phyloP scores from a whole-genome alignment of 2,888 invertebrate species.

The Neoitamus cyanurus region DNA sequence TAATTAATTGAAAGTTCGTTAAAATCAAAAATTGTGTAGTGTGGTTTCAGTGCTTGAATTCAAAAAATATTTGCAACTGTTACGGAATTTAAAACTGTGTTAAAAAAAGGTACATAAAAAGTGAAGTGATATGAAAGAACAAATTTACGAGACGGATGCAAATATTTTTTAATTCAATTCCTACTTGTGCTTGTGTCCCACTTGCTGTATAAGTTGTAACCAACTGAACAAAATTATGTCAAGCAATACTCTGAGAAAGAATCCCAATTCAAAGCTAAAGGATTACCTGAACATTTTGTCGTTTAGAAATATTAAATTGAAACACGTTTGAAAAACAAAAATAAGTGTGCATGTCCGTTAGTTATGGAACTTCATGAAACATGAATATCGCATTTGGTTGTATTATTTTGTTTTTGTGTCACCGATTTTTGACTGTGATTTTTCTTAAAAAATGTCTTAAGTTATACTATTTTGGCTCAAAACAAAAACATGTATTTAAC shows the following conservation, averaged over 20 bases:
- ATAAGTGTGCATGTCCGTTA: conserved; percentile 25
- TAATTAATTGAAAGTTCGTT: not conserved
- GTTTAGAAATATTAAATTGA: conserved; percentile 61
- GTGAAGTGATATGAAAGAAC: not conserved
- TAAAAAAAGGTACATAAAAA: not conserved
- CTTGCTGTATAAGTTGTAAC: conserved; percentile 59
- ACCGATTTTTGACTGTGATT: not conserved
- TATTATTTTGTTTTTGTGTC: not conserved
- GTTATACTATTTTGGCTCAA: not conserved
- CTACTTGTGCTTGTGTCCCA: conserved; percentile 60
- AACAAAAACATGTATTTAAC: not conserved
- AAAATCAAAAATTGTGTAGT: conserved; percentile 55
- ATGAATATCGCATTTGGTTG: conserved; percentile 63
- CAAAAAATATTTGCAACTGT: conserved; percentile 49
- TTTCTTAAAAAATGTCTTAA: not conserved
- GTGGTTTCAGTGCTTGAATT: conserved; percentile 55
- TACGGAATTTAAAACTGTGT: not conserved
- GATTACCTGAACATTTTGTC: not conserved
- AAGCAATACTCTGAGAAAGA: not conserved
- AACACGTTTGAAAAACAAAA: conserved; percentile 64
- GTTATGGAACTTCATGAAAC: conserved; percentile 2
- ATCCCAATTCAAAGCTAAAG: conserved; percentile 1
- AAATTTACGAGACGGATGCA: conserved; percentile 46
- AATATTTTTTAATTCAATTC: conserved; percentile 55
- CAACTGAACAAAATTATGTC: conserved; percentile 12